These are phyloP conservation scores for Spilosoma lubricipeda DNA, from an alignment of 2,888 invertebrate genomes.

Conservation along the genomic window DNA sequence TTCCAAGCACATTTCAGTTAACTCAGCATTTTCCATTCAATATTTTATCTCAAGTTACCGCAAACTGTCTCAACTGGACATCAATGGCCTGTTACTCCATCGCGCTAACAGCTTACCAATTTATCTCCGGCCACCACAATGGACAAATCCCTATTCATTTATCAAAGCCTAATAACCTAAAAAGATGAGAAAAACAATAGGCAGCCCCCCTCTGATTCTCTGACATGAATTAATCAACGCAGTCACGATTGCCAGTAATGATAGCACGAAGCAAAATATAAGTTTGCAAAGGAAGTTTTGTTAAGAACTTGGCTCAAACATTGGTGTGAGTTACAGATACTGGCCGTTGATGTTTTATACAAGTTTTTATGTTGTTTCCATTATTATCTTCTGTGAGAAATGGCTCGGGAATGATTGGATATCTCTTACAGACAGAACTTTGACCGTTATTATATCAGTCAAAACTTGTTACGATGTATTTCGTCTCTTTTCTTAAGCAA, in stretches of 20 bases:
- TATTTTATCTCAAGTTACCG: slow-evolving; percentile 24
- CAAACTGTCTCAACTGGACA: slow-evolving; percentile 38
- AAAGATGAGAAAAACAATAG: slow-evolving; percentile 70
- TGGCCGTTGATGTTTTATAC: slow-evolving; percentile 65
- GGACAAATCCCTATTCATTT: slow-evolving; percentile 64
- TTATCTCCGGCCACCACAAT: slow-evolving; percentile 56
- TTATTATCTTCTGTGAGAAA: slow-evolving; percentile 59
- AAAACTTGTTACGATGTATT: not conserved
- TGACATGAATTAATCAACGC: slow-evolving; percentile 77
- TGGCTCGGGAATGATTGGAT: slow-evolving; percentile 60
- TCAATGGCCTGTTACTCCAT: slow-evolving; percentile 39
- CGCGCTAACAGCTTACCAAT: slow-evolving; percentile 45
- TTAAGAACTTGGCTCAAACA: slow-evolving; percentile 57
- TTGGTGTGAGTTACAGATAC: slow-evolving; percentile 67
- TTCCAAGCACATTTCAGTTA: slow-evolving; percentile 9
- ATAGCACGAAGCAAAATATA: slow-evolving; percentile 75
- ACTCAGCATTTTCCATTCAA: slow-evolving; percentile 17
- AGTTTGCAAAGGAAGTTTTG: slow-evolving; percentile 65
- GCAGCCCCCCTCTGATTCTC: slow-evolving; percentile 34
- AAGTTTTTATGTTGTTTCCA: slow-evolving; percentile 61
- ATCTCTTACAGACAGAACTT: slow-evolving; percentile 53
- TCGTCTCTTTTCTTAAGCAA: not conserved
- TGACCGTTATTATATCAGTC: slow-evolving; percentile 27
- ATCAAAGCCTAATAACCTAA: slow-evolving; percentile 64
- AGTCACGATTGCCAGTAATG: slow-evolving; percentile 81